Percentiles rank a stretch among this genome's conserved stretches.
Evolutionary conservation across 2,113 vertebrate species (phyloP).

Genomic region (Athene cunicularia): DNA sequence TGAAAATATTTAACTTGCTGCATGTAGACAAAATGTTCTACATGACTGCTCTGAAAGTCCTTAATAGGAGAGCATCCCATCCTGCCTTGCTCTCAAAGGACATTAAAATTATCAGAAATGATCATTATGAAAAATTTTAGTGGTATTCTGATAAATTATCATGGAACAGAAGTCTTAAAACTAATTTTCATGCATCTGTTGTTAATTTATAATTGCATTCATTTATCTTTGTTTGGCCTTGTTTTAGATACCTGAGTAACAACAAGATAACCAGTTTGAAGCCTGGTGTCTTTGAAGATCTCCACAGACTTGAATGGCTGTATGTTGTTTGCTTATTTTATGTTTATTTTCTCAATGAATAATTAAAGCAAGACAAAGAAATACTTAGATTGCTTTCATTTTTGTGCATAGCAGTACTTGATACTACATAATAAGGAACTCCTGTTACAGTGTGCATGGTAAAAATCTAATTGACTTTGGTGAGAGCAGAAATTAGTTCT

Average conservation of each 20-base stretch:
- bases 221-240: neutral
- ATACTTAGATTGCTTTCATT: neutral
- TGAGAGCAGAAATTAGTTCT: neutral
- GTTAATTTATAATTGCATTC: neutral
- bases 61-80: neutral
- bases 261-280: slow-evolving; percentile 87
- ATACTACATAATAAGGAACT: neutral
- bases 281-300: slow-evolving; percentile 89
- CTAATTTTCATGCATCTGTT: neutral
- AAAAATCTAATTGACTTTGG: neutral
- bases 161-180: neutral
- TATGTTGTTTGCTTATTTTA: slow-evolving; percentile 73
- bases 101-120: neutral
- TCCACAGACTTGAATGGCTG: slow-evolving; percentile 93
- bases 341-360: neutral
- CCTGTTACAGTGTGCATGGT: neutral
- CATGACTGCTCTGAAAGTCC: neutral
- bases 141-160: neutral
- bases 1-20: neutral
- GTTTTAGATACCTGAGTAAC: slow-evolving; percentile 87
- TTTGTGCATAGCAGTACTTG: neutral
- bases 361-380: neutral
- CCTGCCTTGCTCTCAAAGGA: neutral
- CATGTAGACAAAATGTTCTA: neutral
- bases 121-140: neutral